These are phyloP conservation scores for Brachionus manjavacas DNA, from an alignment of 1,140 invertebrate genomes.

Conservation along the genomic window DNA sequence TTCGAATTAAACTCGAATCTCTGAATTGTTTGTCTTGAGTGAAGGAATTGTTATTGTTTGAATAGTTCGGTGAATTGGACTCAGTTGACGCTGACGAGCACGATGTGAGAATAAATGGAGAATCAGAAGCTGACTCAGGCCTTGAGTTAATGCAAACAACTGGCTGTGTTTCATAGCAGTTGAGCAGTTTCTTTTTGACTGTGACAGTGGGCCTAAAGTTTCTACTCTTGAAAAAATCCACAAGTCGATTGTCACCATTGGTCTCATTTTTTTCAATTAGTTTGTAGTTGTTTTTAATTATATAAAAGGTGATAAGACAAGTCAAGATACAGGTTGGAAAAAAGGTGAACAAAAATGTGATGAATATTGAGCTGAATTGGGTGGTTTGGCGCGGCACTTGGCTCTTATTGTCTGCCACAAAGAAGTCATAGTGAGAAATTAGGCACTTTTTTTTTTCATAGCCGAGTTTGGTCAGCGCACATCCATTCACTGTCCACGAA, in stretches of 20 bases:
- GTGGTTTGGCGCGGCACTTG: background rate
- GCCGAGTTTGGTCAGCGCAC: background rate
- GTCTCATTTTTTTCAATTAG: background rate
- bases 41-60: background rate
- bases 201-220: background rate
- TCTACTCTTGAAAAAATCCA: background rate
- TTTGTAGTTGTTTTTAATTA: background rate
- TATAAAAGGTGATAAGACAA: background rate
- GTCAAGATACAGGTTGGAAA: background rate
- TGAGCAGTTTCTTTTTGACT: background rate
- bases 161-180: slow-evolving; percentile 20
- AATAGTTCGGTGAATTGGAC: slow-evolving; percentile 21
- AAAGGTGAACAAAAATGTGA: slow-evolving; percentile 1
- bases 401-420: background rate
- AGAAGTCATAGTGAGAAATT: background rate
- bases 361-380: background rate
- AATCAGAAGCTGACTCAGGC: background rate
- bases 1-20: slow-evolving; percentile 11
- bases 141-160: background rate
- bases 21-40: background rate
- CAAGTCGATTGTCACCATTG: background rate
- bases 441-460: background rate
- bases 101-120: background rate
- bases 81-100: background rate
- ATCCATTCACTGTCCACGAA: background rate